Evolutionary conservation across 2,888 invertebrate genomes (phyloP), one percentile per base, ranked within the genome.

Genomic region (Amphipyra tragopoginis): DNA sequence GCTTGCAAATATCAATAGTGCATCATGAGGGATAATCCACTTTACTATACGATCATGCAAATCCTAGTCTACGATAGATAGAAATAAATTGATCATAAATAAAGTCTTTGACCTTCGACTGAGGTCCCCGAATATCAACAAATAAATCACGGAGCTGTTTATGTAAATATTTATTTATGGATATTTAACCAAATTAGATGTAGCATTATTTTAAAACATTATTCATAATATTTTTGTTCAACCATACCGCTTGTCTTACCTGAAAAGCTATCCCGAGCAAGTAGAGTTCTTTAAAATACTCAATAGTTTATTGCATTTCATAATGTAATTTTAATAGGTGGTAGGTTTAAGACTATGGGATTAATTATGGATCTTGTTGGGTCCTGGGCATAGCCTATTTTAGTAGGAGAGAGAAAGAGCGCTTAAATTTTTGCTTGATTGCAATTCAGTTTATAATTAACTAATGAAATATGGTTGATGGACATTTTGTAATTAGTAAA

Each of bases 1-100:
- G 71, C 78, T 84, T 82, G 77, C 81, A 85, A 86, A 87, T 87
- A 89, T 88, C 87, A 88, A 87, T 86, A 86, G 86, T 86, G 85
- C 85, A 89, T 90, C 83, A 86, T 84, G 80, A 81, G 70, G 85
- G 87, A 89, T 91, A 89, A 91, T 91, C 87, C 85, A 82, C 72
- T 89, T 87, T 77, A 80, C 67, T 84, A 83, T 81, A 84, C 82
- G 84, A 85, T 86, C 79, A 86, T 87, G 87, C 84, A 86, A 88
- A 89, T 89, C 81, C 79, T 75, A 85, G 86, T 88, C 85, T 88
- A 83, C 80, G 81, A 81, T 67, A 81, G 85, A 88, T 88, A 86
- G 80, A 87, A 86, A 87, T 88, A 85, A 85, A 90, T 84, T 80
- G 79, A 72, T 78, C 74, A 75, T 80, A 84, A 81, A 85, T 84